Conservation (phyloP, 2,113 vertebrate species). For the Benthochromis sp. region DNA sequence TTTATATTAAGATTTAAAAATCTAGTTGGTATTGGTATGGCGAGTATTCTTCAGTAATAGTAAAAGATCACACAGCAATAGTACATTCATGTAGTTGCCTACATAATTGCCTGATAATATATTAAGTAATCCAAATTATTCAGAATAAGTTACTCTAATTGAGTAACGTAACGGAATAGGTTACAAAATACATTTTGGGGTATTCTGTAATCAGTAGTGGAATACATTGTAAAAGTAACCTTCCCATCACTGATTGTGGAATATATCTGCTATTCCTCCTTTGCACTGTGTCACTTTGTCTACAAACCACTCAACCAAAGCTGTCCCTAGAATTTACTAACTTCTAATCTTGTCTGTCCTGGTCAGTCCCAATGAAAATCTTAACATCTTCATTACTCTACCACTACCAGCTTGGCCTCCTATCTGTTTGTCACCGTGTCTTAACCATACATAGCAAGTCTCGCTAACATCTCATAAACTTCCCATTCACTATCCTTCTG, state of each 20-base stretch:
- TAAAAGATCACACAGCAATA: no score
- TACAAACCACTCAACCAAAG: background rate
- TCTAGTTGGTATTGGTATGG: no score
- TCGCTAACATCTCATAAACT: background rate
- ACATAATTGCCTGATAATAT: no score
- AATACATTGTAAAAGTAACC: background rate
- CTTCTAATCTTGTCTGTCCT: background rate
- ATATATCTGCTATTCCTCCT: background rate
- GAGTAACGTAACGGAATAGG: background rate
- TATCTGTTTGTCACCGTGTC: background rate
- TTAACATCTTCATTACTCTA: background rate
- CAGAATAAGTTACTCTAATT: background rate
- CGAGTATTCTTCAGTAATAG: no score
- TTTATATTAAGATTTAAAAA: no score
- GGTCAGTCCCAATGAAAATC: background rate
- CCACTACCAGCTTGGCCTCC: rapidly evolving
- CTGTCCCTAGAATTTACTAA: rapidly evolving
- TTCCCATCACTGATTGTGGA: background rate
- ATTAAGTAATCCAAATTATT: background rate
- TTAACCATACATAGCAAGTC: background rate
- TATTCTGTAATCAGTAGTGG: background rate
- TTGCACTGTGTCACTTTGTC: background rate
- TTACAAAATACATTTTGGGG: background rate
- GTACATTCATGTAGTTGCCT: no score
- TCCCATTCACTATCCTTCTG: background rate